These are phyloP conservation scores for Typhlichthys eigenmanni DNA, from an alignment of 2,797 vertebrate species.

Conservation along the genomic window DNA sequence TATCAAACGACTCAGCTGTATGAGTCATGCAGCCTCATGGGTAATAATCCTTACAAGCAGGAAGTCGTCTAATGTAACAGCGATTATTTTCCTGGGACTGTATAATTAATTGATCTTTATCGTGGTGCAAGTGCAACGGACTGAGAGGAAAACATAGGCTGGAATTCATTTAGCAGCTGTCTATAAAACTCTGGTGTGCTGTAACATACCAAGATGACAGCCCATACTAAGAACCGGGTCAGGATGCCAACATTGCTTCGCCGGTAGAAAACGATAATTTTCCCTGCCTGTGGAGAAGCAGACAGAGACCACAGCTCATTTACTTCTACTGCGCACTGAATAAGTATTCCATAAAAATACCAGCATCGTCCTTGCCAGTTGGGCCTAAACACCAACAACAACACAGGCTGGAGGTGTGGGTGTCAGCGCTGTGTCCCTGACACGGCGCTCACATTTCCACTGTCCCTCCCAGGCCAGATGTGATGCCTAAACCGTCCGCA, in stretches of 20 bases:
- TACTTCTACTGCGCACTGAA: constrained; percentile 28
- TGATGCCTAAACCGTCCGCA: constrained; percentile 60
- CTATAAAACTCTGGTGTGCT: constrained; percentile 12
- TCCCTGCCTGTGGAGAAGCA: constrained; percentile 73
- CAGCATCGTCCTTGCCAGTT: constrained; percentile 12
- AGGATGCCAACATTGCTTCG: constrained; percentile 70
- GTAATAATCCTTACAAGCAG: not conserved
- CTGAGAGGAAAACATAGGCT: not conserved
- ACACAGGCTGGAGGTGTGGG: constrained; percentile 68
- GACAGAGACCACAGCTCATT: constrained; percentile 27
- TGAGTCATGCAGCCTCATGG: constrained; percentile 35
- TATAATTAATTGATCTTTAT: constrained; percentile 24
- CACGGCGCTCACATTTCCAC: constrained; percentile 66
- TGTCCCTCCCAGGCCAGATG: constrained; percentile 66
- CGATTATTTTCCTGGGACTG: constrained; percentile 35
- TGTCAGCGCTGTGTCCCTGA: constrained; percentile 66
- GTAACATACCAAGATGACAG: constrained; percentile 81
- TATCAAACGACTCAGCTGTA: constrained; percentile 18
- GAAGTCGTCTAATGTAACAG: not conserved
- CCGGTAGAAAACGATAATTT: constrained; percentile 79
- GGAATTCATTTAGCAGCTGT: constrained; percentile 14
- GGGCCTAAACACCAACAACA: constrained; percentile 51
- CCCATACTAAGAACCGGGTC: constrained; percentile 80
- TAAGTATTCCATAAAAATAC: constrained; percentile 43
- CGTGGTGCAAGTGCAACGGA: not conserved